phyloP scores from a whole-genome alignment of 2,888 invertebrate species.

The Entomobrya multifasciata region DNA sequence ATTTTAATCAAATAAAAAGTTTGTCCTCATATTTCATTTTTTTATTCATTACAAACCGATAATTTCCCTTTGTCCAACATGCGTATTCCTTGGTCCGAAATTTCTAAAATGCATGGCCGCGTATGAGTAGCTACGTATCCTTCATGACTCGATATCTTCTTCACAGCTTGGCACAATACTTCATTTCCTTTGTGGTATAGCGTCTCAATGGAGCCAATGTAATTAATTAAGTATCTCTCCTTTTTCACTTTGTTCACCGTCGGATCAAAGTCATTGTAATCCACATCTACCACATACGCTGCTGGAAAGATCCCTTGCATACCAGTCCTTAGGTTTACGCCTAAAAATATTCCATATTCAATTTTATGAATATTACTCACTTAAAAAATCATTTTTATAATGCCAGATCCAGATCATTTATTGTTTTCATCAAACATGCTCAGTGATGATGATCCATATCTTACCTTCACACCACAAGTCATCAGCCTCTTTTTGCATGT shows the following conservation, averaged over 20 bases:
- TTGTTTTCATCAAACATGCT: not conserved
- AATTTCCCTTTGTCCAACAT: conserved; percentile 95
- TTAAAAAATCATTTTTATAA: no score
- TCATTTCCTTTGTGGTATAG: conserved; percentile 98
- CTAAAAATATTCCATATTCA: conserved; percentile 82
- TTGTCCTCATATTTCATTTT: conserved; percentile 8
- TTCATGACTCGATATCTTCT: conserved; percentile 88
- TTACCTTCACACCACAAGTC: conserved; percentile 99
- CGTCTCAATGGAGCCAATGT: conserved; percentile 98
- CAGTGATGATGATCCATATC: not conserved
- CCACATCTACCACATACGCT: conserved; percentile 97
- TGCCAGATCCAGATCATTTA: not conserved
- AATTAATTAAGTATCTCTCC: conserved; percentile 94
- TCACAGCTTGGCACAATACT: conserved; percentile 94
- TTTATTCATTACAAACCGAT: conserved; percentile 84
- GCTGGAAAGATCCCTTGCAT: conserved; percentile 97
- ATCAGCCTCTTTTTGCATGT: conserved; percentile 97
- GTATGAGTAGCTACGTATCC: conserved; percentile 83
- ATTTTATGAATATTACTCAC: no score
- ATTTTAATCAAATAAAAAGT: not conserved
- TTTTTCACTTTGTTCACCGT: conserved; percentile 84
- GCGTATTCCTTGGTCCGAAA: conserved; percentile 96
- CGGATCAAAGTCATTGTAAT: conserved; percentile 97
- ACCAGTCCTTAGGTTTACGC: conserved; percentile 96
- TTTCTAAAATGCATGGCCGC: conserved; percentile 93